Evolutionary conservation across 2,888 invertebrate species (phyloP).

Genomic region (Andrena dorsata): DNA sequence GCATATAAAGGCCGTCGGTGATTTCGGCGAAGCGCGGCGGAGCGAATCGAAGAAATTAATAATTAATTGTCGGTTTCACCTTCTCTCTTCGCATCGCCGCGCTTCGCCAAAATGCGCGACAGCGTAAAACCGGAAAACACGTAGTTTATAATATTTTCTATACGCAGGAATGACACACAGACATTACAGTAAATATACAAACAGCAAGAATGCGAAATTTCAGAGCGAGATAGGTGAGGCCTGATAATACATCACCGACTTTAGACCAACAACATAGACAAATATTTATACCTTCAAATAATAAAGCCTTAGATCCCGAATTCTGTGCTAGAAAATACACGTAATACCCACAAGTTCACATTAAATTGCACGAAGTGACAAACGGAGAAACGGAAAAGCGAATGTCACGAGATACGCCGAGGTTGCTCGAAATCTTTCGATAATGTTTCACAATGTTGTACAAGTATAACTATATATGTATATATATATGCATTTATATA

Average conservation of each 20-base stretch:
- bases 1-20: not conserved
- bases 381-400: slow-evolving; percentile 44
- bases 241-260: slow-evolving; percentile 48
- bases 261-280: slow-evolving; percentile 52
- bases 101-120: too few relatives aligned
- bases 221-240: slow-evolving; percentile 50
- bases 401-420: slow-evolving; percentile 31
- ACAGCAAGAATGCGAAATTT: slow-evolving; percentile 63
- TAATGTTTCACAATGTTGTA: slow-evolving; percentile 34
- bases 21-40: too few relatives aligned
- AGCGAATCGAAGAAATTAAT: too few relatives aligned
- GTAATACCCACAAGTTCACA: slow-evolving; percentile 57
- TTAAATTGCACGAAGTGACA: slow-evolving; percentile 54
- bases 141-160: slow-evolving; percentile 66
- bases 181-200: slow-evolving; percentile 68
- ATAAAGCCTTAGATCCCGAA: slow-evolving; percentile 61
- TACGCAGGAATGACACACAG: slow-evolving; percentile 74
- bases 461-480: slow-evolving; percentile 41
- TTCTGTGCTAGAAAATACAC: slow-evolving; percentile 65
- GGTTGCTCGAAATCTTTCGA: slow-evolving; percentile 21
- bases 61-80: too few relatives aligned
- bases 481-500: not conserved
- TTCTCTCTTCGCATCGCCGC: too few relatives aligned
- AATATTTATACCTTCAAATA: slow-evolving; percentile 63
- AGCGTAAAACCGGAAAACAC: slow-evolving; percentile 32